Evolutionary conservation across 2,888 invertebrate genomes (phyloP).

Genomic region (Fragum whitleyi): DNA sequence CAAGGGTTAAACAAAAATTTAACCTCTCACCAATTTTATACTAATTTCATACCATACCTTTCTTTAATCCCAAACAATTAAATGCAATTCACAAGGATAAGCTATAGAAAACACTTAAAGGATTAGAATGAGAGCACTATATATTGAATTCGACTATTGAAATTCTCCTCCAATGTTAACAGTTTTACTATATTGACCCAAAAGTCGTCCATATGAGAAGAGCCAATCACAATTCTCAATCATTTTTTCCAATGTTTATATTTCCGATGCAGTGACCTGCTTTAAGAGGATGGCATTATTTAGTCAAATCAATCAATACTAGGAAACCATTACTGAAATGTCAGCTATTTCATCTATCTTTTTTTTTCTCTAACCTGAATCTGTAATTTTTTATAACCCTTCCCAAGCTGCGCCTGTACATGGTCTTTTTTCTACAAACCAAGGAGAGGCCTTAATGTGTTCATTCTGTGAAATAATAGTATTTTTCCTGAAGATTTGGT

Average conservation of each 20-base stretch:
- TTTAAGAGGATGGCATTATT: neutral
- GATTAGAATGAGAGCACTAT: neutral
- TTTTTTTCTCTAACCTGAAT: neutral
- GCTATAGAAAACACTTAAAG: neutral
- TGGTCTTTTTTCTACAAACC: neutral
- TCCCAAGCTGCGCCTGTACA: neutral
- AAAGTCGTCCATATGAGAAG: neutral
- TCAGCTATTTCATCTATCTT: no score
- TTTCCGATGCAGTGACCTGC: constrained; percentile 10
- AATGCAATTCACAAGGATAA: neutral
- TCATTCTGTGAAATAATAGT: no score
- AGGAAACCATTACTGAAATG: neutral
- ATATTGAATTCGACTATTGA: no score
- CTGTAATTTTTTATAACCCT: neutral
- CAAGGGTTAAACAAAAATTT: no score
- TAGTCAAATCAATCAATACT: constrained; percentile 9
- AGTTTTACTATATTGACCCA: constrained; percentile 6
- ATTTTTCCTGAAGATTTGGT: no score
- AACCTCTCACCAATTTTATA: no score
- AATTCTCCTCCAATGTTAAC: no score
- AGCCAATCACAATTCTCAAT: constrained; percentile 20
- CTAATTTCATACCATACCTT: no score
- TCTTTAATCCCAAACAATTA: neutral
- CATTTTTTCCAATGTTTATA: constrained; percentile 18
- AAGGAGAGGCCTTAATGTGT: neutral